Percentiles rank a stretch among this genome's conserved stretches.
Evolutionary conservation across 2,888 invertebrate genomes (phyloP).

Genomic region (Notodonta ziczac): DNA sequence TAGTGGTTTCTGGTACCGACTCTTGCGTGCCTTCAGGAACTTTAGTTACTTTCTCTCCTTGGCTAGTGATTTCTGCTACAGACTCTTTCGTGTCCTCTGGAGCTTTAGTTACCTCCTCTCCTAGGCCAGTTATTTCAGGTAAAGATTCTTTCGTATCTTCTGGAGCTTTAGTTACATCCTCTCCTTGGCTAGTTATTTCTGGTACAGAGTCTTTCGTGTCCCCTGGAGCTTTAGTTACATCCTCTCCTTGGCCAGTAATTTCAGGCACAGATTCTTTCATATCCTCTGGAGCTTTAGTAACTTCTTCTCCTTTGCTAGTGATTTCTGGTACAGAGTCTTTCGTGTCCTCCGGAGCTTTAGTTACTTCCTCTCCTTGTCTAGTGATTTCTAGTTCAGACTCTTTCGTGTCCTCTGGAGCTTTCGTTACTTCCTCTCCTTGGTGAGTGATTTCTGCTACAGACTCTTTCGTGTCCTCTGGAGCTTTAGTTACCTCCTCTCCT

Average conservation of each 20-base stretch:
- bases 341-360: neutral
- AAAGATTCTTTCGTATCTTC: neutral
- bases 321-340: neutral
- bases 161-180: neutral
- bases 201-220: neutral
- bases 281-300: neutral
- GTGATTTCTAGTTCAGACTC: neutral
- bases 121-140: neutral
- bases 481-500: neutral
- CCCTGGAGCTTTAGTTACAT: neutral
- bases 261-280: neutral
- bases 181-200: neutral
- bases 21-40: neutral
- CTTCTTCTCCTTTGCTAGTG: neutral
- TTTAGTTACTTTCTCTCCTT: neutral
- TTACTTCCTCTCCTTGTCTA: neutral
- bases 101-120: neutral
- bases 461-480: neutral
- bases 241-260: neutral
- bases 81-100: conserved; percentile 4
- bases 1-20: neutral
- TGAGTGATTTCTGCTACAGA: neutral
- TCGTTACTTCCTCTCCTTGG: neutral
- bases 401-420: conserved; percentile 6
- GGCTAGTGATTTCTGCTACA: neutral